Base-by-base conservation (phyloP, 2,113 vertebrate genomes). In the Sinocyclocheilus anshuiensis region DNA sequence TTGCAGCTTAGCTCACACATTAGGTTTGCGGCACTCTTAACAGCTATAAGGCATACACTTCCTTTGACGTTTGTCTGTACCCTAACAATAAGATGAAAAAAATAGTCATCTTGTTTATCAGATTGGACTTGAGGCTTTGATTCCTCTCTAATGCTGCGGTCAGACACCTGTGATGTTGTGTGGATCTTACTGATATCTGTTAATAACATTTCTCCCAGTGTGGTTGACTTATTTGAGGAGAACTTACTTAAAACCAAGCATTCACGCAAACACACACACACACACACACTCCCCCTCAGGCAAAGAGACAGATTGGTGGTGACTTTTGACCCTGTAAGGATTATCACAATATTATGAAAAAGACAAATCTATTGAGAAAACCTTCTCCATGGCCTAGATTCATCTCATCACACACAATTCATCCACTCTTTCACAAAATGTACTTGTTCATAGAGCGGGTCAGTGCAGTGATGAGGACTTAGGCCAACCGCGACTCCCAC, bases 281-380 rank as follows among this genome's bases (percentile, higher is more conserved):
- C 45, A 13, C 57, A 15, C 53, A 26, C 80, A 42, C 86, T 24
- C 57, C 71, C 82, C 48, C 65, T 22, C 45, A 36, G 11, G 81
- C 48, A 55, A 22, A 72, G 45, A 72, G 81, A 72, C 48, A 72
- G 81, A 83, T 83, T 83, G 81, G 81, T 83, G 65, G 81, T 29
- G 81, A 72, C 65, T 83, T 55, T 55, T 83, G 65, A 83, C 65
- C 81, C 48, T 83, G 26, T 55, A 72, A 72, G 81, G 81, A 83
- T 83, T 83, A 83, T 72, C 81, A 83, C 81, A 83, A 83, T 83
- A 83, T 83, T 83, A 83, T 72, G 81, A 72, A 26, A 83, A 48
- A 83, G 81, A 83, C 81, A 39, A 83, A 83, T 83, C 81, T 83
- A 83, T 72, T 83, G 81, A 83, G 81, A 83, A 72, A 83, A 72